Evolutionary conservation across 2,113 vertebrate genomes (phyloP), one percentile per base, ranked within the genome.

Genomic region (Fulmarus glacialis): DNA sequence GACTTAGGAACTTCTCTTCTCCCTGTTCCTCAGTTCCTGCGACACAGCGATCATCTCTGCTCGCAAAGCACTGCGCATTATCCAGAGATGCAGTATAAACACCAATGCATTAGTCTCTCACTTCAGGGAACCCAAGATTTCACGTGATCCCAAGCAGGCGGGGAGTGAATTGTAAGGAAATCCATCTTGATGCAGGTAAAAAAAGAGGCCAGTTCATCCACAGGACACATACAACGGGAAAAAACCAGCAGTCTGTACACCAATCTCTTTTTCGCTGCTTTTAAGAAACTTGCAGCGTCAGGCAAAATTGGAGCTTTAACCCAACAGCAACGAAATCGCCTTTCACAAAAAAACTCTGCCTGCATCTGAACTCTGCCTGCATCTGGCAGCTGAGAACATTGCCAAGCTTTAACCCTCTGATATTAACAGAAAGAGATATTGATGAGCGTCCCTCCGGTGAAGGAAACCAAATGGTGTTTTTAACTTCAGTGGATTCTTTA

Each of bases 381-480:
- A 97, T 93, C 93, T 97, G 93, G 87, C 10, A 11, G 73, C 93
- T 48, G 88, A 96, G 93, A 89, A 9, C 85, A 13, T n/a, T 96
- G 86, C 91, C 97, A 96, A 95, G 63, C 93, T 92, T 96, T 96
- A 95, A 91, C 95, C 79, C 91, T 94, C 55, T 48, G 75, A 95
- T 91, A 56, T 47, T 92, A 94, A 97, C 87, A 96, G 91, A 96
- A 88, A 48, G 92, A 96, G 91, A 97, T 90, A 97, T 95, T 94
- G 96, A 96, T 81, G 95, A 67, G 86, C 1, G 81, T 85, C 93
- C 82, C 94, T 90, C 79, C 2, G 43, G 89, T 36, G 36, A 97
- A 94, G 80, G 80, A 95, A 97, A 94, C 93, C 95, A 96, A 93
- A 95, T 97, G 94, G 90, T 96, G 96, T 81, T 94, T 93, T 79